phyloP scores from a whole-genome alignment of 2,888 invertebrate species.

The Drosophila paracracens region DNA sequence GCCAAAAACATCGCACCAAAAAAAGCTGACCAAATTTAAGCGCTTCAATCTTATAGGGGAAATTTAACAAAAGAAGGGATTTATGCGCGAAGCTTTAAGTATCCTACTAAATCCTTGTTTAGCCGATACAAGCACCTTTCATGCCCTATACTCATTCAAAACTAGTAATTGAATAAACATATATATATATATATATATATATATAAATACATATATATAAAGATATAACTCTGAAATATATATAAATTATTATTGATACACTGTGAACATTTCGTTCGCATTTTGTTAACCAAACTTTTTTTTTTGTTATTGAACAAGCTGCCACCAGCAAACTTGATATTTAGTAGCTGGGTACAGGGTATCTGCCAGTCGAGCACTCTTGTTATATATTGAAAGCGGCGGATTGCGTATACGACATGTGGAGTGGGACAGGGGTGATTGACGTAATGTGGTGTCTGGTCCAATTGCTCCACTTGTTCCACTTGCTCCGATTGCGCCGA shows the following conservation, averaged over 20 bases:
- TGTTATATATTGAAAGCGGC: not conserved
- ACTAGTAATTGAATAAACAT: not conserved
- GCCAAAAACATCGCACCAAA: not conserved
- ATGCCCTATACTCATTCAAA: not conserved
- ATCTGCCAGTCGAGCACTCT: not conserved
- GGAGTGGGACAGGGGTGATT: not conserved
- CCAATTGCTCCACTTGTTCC: not conserved
- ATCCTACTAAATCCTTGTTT: not conserved
- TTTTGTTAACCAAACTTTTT: not conserved
- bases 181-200: not conserved
- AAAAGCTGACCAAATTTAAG: not conserved
- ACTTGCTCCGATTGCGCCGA: no score
- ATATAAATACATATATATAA: no score
- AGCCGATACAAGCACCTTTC: not conserved
- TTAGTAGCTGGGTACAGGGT: not conserved
- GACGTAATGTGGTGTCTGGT: not conserved
- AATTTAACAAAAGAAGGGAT: not conserved
- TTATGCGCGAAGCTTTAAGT: not conserved
- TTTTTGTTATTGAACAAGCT: not conserved
- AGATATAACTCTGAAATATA: not conserved
- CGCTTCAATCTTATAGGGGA: not conserved
- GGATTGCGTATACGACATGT: slow-evolving; percentile 40
- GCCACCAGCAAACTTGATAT: not conserved
- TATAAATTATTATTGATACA: not conserved
- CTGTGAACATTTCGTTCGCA: not conserved